A percentile compares a stretch with the other conserved stretches of the same genome.
Conservation (phyloP, 1,140 invertebrate genomes). For the Eupristina koningsbergeri region DNA sequence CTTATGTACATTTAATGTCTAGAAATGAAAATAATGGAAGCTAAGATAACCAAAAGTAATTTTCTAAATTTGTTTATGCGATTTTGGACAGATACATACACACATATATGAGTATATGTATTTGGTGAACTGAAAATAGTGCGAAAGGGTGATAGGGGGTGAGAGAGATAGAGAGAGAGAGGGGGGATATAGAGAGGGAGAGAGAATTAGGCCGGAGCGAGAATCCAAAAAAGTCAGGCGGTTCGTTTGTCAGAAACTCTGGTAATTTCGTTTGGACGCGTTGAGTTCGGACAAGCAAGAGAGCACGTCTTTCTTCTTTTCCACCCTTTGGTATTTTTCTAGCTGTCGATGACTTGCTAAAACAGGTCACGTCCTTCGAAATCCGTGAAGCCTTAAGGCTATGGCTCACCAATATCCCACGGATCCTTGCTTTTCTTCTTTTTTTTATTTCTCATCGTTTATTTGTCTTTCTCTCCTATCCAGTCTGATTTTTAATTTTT, state of each 20-base stretch:
- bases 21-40: conserved; percentile 2
- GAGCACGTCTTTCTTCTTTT: conserved; percentile 12
- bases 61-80: not conserved
- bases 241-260: conserved; percentile 33
- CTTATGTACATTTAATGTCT: conserved; percentile 25
- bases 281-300: conserved; percentile 7
- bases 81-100: too few species aligned
- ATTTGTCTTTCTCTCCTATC: not conserved
- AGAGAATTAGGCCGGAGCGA: not conserved
- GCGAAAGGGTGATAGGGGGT: too few species aligned
- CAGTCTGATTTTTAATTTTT: not conserved
- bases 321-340: conserved; percentile 27
- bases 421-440: not conserved
- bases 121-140: not conserved
- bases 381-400: conserved; percentile 7
- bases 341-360: conserved; percentile 5
- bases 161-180: not conserved
- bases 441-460: not conserved
- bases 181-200: not conserved
- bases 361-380: conserved; percentile 35
- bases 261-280: conserved; percentile 37
- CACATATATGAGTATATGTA: not conserved
- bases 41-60: not conserved
- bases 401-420: conserved; percentile 2
- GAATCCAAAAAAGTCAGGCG: conserved; percentile 10